Evolutionary conservation across 1,140 invertebrate genomes (phyloP).

Genomic region (Zaprionus inermis): DNA sequence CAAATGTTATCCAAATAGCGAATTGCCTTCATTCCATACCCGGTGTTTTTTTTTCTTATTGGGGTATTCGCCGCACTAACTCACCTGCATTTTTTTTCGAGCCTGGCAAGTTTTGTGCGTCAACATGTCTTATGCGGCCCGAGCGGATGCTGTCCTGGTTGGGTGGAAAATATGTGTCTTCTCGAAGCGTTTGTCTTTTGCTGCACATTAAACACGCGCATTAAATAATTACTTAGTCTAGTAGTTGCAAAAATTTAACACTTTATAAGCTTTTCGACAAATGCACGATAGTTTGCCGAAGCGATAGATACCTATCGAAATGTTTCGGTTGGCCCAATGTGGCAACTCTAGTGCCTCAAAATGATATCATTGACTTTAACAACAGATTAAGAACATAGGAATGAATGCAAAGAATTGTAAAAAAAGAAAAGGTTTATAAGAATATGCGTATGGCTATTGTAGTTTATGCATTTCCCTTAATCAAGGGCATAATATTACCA

Average conservation of each 20-base stretch:
- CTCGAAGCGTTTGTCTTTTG: conserved; percentile 37
- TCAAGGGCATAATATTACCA: background rate
- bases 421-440: background rate
- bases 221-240: conserved; percentile 47
- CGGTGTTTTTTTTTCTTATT: conserved; percentile 47
- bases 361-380: background rate
- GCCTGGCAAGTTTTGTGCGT: conserved; percentile 85
- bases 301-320: conserved; percentile 39
- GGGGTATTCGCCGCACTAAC: conserved; percentile 23
- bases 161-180: conserved; percentile 49
- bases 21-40: conserved; percentile 18
- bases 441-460: background rate
- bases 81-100: conserved; percentile 89
- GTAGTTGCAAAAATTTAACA: conserved; percentile 48
- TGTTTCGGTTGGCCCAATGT: background rate
- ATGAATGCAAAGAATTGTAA: background rate
- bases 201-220: conserved; percentile 50
- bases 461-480: background rate
- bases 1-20: background rate
- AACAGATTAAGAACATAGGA: background rate
- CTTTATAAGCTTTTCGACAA: conserved; percentile 48
- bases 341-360: conserved; percentile 21
- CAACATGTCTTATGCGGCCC: conserved; percentile 73
- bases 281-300: conserved; percentile 27
- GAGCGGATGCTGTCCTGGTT: conserved; percentile 39